These are phyloP conservation scores for Tupaia chinensis DNA, from an alignment of 2,113 vertebrate species.

Conservation along the genomic window DNA sequence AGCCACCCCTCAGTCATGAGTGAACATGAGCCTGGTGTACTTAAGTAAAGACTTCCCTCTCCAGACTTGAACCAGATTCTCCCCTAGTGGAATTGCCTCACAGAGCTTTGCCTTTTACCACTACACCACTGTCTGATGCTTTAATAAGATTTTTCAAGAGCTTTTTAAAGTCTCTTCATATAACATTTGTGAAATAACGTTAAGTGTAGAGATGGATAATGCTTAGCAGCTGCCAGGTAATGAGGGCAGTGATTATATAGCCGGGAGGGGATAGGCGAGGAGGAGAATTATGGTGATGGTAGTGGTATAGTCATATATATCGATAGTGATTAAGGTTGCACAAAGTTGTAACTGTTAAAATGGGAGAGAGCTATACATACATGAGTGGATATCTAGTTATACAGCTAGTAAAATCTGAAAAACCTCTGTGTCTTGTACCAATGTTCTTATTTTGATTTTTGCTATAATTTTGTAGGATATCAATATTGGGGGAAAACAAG, in stretches of 20 bases:
- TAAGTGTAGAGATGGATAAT: background rate
- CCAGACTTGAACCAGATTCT: too few relatives aligned
- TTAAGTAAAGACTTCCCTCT: too few relatives aligned
- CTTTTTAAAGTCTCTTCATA: background rate
- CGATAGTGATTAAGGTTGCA: background rate
- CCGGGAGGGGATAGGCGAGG: background rate
- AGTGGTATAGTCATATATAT: background rate
- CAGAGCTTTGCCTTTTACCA: too few relatives aligned
- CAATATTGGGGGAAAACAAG: background rate
- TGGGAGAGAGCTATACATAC: background rate
- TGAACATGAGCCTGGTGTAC: too few relatives aligned
- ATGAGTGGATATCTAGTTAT: background rate
- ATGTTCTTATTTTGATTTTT: background rate
- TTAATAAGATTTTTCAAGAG: too few relatives aligned
- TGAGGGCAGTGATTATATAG: fast-evolving
- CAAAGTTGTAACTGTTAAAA: background rate
- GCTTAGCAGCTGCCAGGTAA: background rate
- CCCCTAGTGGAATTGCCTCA: too few relatives aligned
- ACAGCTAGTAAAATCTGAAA: background rate
- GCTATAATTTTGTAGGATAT: background rate
- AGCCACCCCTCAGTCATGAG: too few relatives aligned
- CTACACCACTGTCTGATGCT: too few relatives aligned
- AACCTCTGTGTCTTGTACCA: background rate
- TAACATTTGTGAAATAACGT: background rate
- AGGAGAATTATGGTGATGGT: background rate